Percentiles rank a stretch among this genome's conserved stretches.
Evolutionary conservation across 2,113 vertebrate genomes (phyloP).

Genomic region (Macrotus californicus): DNA sequence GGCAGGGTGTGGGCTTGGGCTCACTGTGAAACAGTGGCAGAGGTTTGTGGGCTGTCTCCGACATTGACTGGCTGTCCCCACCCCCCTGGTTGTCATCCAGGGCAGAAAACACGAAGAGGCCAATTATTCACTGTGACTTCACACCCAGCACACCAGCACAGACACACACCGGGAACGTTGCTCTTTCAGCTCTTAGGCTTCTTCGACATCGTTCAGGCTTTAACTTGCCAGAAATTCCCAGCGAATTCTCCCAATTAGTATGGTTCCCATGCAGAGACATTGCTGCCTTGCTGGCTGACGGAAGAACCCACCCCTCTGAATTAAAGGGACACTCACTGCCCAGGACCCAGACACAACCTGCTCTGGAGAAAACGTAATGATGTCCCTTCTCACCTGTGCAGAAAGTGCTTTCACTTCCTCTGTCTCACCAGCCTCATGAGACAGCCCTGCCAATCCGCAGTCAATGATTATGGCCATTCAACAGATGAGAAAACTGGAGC

Average conservation of each 20-base stretch:
- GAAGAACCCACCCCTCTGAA: background rate
- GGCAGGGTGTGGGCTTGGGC: background rate
- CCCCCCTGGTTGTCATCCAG: slow-evolving; percentile 39
- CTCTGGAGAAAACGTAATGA: background rate
- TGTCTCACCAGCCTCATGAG: background rate
- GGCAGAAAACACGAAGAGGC: background rate
- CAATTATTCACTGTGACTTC: slow-evolving; percentile 69
- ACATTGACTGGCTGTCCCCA: slow-evolving; percentile 38
- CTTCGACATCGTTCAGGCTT: background rate
- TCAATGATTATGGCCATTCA: background rate
- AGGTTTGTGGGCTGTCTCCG: slow-evolving; percentile 30
- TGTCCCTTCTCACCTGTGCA: background rate
- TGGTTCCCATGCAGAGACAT: background rate
- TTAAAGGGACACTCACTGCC: background rate
- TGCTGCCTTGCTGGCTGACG: background rate
- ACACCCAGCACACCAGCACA: background rate
- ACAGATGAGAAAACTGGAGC: background rate
- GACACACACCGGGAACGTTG: background rate
- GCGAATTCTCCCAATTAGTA: slow-evolving; percentile 4
- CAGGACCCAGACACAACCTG: no score
- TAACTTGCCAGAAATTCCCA: slow-evolving; percentile 1
- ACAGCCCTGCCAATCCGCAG: background rate
- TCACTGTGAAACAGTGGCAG: background rate
- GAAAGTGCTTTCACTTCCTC: background rate
- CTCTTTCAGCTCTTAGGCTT: background rate